Conservation (phyloP, 2,797 vertebrate species). For the Pseudochaenichthys georgianus region DNA sequence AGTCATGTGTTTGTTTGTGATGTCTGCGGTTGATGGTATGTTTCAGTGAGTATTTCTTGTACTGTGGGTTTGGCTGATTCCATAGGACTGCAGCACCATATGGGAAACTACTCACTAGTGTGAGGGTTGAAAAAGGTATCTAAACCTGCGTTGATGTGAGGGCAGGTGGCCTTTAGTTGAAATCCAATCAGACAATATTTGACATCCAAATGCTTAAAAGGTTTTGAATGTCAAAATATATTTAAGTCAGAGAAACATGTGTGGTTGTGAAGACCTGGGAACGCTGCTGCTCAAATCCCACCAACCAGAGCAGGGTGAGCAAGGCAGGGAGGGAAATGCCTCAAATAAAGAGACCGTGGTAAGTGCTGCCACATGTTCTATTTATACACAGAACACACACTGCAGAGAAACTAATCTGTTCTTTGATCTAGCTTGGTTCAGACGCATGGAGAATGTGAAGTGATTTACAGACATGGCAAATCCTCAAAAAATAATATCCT, state of each 20-base stretch:
- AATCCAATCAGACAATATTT: constrained; percentile 1
- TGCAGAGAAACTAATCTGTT: constrained; percentile 55
- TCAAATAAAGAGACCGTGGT: constrained; percentile 71
- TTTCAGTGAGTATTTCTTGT: constrained; percentile 51
- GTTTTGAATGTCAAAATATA: constrained; percentile 37
- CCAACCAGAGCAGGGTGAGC: constrained; percentile 53
- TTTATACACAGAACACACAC: constrained; percentile 59
- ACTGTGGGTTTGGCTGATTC: constrained; percentile 44
- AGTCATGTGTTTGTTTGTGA: constrained; percentile 25
- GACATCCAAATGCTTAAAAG: constrained; percentile 9
- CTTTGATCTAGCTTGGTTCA: constrained; percentile 56
- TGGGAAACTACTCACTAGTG: constrained; percentile 33
- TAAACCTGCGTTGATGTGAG: constrained; percentile 7
- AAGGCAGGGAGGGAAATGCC: constrained; percentile 73
- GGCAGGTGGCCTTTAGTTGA: constrained; percentile 13
- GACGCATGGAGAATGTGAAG: constrained; percentile 53
- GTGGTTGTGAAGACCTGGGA: constrained; percentile 61
- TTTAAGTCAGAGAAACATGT: constrained; percentile 10
- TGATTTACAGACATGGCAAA: constrained; percentile 24
- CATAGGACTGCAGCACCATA: constrained; percentile 38
- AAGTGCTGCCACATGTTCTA: constrained; percentile 85
- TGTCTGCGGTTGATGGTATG: constrained; percentile 48
- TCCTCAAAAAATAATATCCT: constrained; percentile 27
- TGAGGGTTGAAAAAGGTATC: not conserved
- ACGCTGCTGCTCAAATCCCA: constrained; percentile 54